A percentile compares a stretch with the other conserved stretches of the same genome.
Conservation (phyloP, 2,113 vertebrate species). For the Trochalopteron elliotii region DNA sequence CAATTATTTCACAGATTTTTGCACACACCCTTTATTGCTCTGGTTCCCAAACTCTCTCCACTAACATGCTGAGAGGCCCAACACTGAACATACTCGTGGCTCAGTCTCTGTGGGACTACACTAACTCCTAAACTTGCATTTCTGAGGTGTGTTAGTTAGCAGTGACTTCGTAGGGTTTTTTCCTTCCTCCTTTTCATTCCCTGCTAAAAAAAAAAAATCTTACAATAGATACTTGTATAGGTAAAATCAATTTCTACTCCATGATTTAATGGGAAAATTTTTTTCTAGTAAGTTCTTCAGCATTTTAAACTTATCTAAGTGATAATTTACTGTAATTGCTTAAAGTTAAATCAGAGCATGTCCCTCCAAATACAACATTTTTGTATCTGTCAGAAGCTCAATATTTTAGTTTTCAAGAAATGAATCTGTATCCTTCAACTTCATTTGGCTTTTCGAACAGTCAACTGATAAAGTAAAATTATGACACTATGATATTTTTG, state of each 20-base stretch:
- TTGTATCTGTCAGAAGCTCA: background rate
- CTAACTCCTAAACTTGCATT: background rate
- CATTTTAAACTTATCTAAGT: background rate
- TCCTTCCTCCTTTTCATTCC: background rate
- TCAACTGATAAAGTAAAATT: background rate
- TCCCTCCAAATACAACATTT: background rate
- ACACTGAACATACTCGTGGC: fast-evolving
- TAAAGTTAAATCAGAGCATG: background rate
- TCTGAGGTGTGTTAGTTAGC: background rate
- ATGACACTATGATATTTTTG: background rate
- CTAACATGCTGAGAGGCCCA: background rate
- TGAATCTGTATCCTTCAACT: background rate
- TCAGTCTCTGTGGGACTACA: background rate
- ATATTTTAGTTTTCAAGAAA: background rate
- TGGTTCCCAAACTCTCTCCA: background rate
- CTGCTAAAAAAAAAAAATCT: background rate
- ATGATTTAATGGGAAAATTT: background rate
- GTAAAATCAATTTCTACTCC: background rate
- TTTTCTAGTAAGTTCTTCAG: background rate
- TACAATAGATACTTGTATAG: background rate
- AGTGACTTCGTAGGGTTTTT: background rate
- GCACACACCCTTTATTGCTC: background rate
- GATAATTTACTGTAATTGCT: slow-evolving; percentile 15
- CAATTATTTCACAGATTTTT: background rate
- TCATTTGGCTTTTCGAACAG: background rate